These are phyloP conservation scores for Threskiornis aethiopicus DNA, from an alignment of 2,797 vertebrate genomes.

Conservation along the genomic window DNA sequence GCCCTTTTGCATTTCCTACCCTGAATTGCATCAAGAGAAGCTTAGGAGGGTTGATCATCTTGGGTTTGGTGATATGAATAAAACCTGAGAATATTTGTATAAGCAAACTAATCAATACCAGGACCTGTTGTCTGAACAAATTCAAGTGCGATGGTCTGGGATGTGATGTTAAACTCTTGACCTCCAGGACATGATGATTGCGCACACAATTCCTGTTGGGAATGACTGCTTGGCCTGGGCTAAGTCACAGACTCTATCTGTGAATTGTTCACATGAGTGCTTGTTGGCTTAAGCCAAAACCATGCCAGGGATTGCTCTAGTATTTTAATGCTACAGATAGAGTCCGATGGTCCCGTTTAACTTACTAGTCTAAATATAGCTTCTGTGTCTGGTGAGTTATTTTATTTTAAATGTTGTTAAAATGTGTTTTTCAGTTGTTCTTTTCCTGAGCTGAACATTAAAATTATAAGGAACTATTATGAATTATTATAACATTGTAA, in stretches of 20 bases:
- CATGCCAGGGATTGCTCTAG: not conserved
- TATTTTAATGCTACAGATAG: not conserved
- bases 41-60: not conserved
- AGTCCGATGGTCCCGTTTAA: not conserved
- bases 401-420: not conserved
- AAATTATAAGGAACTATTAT: not conserved
- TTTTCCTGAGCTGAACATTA: not conserved
- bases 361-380: not conserved
- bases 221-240: not conserved
- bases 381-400: not conserved
- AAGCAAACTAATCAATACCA: not conserved
- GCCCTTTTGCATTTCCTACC: not conserved
- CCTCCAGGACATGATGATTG: not conserved
- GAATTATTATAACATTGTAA: not conserved
- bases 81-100: not conserved
- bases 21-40: not conserved
- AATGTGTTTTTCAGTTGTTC: not conserved
- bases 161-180: not conserved
- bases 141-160: accelerated
- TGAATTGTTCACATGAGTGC: not conserved
- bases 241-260: not conserved
- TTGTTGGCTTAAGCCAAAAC: not conserved
- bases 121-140: not conserved
- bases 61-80: not conserved
- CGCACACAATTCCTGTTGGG: not conserved